Evolutionary conservation across 1,140 invertebrate genomes (phyloP).

Genomic region (Aphelenchoides avenae): DNA sequence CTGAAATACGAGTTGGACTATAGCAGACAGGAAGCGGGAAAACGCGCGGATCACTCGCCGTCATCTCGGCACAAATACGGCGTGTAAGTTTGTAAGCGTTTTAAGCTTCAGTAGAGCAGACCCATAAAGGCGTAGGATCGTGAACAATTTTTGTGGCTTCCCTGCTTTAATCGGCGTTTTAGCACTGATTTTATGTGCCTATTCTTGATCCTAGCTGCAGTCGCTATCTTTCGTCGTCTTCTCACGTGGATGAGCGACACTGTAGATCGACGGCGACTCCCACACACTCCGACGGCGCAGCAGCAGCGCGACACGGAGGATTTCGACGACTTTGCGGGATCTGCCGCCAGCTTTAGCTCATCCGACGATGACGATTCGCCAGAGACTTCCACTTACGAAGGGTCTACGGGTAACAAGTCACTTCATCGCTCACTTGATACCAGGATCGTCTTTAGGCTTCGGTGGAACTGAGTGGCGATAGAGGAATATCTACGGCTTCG

Average conservation of each 20-base stretch:
- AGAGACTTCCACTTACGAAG: slow-evolving; percentile 2
- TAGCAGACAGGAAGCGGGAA: slow-evolving; percentile 1
- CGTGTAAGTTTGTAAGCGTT: slow-evolving; percentile 7
- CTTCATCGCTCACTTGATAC: too few relatives aligned
- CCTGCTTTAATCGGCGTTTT: too few relatives aligned
- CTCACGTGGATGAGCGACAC: slow-evolving; percentile 11
- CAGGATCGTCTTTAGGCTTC: too few relatives aligned
- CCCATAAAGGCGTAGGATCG: too few relatives aligned
- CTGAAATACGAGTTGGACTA: slow-evolving; percentile 59
- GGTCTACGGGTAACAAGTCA: slow-evolving; percentile 18
- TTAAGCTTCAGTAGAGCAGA: too few relatives aligned
- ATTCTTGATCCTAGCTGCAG: slow-evolving; percentile 26
- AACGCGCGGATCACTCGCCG: slow-evolving; percentile 11
- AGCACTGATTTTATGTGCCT: slow-evolving; percentile 28
- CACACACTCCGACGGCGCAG: not conserved
- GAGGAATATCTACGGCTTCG: too few relatives aligned
- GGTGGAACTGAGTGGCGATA: slow-evolving; percentile 35
- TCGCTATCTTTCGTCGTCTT: slow-evolving; percentile 36
- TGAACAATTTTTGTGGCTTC: too few relatives aligned
- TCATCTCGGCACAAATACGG: not conserved
- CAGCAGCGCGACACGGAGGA: slow-evolving; percentile 30
- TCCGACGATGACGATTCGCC: slow-evolving; percentile 6
- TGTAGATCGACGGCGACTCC: slow-evolving; percentile 4
- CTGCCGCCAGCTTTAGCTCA: not conserved
- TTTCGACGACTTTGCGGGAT: slow-evolving; percentile 6